Evolutionary conservation across 2,797 vertebrate genomes (phyloP).

Genomic region (Botia kubotai): DNA sequence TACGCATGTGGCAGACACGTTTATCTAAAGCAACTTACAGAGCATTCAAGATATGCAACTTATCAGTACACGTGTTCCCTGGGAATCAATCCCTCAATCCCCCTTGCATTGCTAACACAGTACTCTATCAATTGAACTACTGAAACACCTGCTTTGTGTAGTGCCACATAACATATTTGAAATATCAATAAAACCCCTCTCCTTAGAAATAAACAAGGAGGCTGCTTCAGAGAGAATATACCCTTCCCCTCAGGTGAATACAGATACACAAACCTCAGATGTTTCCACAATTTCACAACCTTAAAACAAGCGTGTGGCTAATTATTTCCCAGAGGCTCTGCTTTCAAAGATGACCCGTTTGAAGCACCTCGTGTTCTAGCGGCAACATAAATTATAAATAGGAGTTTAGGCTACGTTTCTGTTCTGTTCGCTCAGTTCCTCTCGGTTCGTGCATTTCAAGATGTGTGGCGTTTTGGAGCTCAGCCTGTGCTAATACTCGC

Average conservation of each 20-base stretch:
- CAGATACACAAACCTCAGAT: not conserved
- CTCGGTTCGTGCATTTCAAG: conserved; percentile 40
- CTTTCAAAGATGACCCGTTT: conserved; percentile 13
- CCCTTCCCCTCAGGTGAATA: conserved; percentile 3
- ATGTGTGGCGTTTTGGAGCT: conserved; percentile 46
- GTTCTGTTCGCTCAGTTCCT: conserved; percentile 10
- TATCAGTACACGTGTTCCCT: too few relatives aligned
- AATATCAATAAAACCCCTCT: conserved; percentile 19
- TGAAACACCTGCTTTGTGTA: not conserved
- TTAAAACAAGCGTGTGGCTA: conserved; percentile 5
- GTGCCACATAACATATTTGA: not conserved
- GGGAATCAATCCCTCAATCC: too few relatives aligned
- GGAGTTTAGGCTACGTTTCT: conserved; percentile 27
- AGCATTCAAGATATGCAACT: too few relatives aligned
- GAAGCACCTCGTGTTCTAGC: not conserved
- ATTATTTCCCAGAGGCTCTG: conserved; percentile 18
- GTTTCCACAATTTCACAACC: conserved; percentile 1
- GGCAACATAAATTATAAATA: conserved; percentile 39
- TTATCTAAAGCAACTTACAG: not conserved
- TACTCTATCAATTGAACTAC: too few relatives aligned
- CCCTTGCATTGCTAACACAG: too few relatives aligned
- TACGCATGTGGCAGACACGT: too few relatives aligned
- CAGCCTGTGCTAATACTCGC: conserved; percentile 39
- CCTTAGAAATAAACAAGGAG: conserved; percentile 3
- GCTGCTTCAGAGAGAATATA: not conserved